Evolutionary conservation across 2,888 invertebrate genomes (phyloP), one percentile per base, ranked within the genome.

Genomic region (Mimachlamys varia): DNA sequence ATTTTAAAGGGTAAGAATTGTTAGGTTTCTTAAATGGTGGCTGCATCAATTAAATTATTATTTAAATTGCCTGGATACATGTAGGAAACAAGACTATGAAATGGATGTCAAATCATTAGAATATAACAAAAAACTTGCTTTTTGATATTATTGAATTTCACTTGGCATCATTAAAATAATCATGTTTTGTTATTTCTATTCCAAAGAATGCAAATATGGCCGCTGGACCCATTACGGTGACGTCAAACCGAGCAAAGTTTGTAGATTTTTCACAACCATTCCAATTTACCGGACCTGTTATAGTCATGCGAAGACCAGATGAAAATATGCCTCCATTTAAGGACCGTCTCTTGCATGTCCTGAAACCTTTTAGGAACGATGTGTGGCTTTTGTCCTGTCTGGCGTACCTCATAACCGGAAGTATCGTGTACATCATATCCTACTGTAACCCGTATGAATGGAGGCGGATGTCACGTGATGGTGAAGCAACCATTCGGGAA

Each of bases 371-470:
- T 33, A 93, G 93, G 13, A 93, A 94, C 15, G 94, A 94, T 22
- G 95, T 95, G 0, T 95, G 95, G 95, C 89, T 96, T 58, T 91
- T 94, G 93, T 90, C 95, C 0, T 55, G 94, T 0, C 89, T 95
- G 12, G 95, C 95, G 2, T 94, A 94, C 90, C 89, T 96, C 88
- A 93, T 94, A 15, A 95, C 95, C 44, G 94, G 95, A 88, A 94
- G 94, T 5, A 90, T 94, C 13, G 90, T 95, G 12, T 95, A 95
- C 90, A 92, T 95, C 91, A 95, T 96, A 89, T 94, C 94, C 33
- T 93, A 95, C 90, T 93, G 93, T 90, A 95, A 95, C 89, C 95
- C 96, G 0, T 95, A 95, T 89, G 95, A 95, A 90, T 96, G 95
- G 95, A 92, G 95, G 38, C 92, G 94, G 22, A 94, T 95, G 94